phyloP scores from a whole-genome alignment of 2,113 vertebrate species.

The Xenopus laevis region DNA sequence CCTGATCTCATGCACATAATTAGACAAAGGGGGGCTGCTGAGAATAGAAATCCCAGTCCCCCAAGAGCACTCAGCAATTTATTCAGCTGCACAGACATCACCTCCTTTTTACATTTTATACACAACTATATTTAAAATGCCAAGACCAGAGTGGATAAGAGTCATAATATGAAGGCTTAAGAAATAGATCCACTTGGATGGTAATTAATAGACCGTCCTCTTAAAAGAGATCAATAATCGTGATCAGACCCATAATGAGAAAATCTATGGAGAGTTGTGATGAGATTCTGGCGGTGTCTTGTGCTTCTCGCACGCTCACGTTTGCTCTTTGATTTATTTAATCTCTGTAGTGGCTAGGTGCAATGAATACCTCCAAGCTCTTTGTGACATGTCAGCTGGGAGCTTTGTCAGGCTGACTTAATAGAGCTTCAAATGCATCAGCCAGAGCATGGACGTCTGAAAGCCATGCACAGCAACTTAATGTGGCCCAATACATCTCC shows the following conservation, averaged over 20 bases:
- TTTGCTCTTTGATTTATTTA: constrained; percentile 23
- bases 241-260: constrained; percentile 36
- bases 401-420: not conserved
- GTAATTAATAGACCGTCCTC: constrained; percentile 35
- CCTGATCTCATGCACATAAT: no score
- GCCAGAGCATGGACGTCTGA: not conserved
- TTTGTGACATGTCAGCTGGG: constrained; percentile 12
- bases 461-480: not conserved
- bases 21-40: no score
- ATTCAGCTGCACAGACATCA: no score
- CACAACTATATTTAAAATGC: no score
- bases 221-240: constrained; percentile 27
- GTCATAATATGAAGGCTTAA: constrained; percentile 8
- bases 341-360: not conserved
- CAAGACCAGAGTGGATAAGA: not conserved
- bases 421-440: not conserved
- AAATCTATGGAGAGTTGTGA: constrained; percentile 34
- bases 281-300: constrained; percentile 22
- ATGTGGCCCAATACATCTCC: not conserved
- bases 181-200: constrained; percentile 8
- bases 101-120: no score
- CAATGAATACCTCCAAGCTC: not conserved
- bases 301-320: not conserved
- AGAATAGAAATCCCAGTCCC: no score
- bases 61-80: no score